Evolutionary conservation across 2,888 invertebrate species (phyloP), one percentile per base, ranked within the genome.

Genomic region (Caenorhabditis angaria): DNA sequence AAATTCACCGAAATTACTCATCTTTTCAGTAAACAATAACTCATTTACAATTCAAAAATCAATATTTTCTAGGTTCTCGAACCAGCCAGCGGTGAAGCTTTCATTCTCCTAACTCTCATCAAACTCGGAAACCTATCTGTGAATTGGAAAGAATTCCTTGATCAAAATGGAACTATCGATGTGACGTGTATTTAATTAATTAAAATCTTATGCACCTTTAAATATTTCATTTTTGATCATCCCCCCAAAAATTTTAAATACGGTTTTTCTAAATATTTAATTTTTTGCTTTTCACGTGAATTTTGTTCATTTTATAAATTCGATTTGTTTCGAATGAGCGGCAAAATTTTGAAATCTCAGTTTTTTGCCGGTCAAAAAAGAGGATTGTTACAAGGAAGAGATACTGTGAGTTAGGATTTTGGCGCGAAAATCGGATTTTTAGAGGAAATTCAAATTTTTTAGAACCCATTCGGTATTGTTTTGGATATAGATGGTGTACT

Each of bases 401-500:
- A 41, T 10, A 18, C 41, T 12, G 41, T 41, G 41, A 18, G 41
- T 14, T 18, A 32, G 32, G 32, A 12, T 32, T 32, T 8, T 32
- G 32, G n/a, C n/a, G n/a, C n/a, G n/a, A n/a, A n/a, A n/a, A n/a
- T n/a, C n/a, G n/a, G n/a, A n/a, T n/a, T n/a, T n/a, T n/a, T n/a
- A n/a, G n/a, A n/a, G n/a, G n/a, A n/a, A n/a, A n/a, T n/a, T n/a
- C n/a, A n/a, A n/a, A n/a, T n/a, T n/a, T 54, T 73, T 50, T 54
- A 78, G 76, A 64, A 71, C 24, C 69, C 80, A 14, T 92, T 92
- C 88, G 92, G 92, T n/a, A 88, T 92, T 56, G 88, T 92, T 47
- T 91, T 92, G 83, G 92, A 92, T 83, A 92, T 92, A 74, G 92
- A 92, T 85, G 92, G 92, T 1, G 92, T 92, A 0, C 90, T 92